Evolutionary conservation across 2,888 invertebrate species (phyloP).

Genomic region (Cerastis rubricosa): DNA sequence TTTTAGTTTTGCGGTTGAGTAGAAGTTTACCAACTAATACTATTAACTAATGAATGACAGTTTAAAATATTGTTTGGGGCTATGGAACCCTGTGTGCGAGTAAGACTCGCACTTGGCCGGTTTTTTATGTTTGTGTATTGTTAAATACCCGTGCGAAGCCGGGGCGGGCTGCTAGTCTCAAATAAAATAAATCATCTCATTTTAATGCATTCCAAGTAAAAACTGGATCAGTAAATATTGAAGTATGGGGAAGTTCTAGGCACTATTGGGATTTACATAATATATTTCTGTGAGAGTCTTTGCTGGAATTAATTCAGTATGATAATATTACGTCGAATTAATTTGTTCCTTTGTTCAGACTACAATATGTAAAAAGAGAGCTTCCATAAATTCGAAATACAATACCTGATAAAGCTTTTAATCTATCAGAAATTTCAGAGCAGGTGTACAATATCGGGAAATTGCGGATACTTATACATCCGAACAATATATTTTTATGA

Average conservation of each 20-base stretch:
- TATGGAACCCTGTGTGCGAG: no score
- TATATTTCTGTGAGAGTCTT: neutral
- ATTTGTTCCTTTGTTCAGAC: neutral
- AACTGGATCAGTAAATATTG: neutral
- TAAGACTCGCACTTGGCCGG: no score
- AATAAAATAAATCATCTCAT: neutral
- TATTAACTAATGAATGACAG: no score
- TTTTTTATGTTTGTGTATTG: no score
- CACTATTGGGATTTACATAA: neutral
- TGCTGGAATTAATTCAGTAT: neutral
- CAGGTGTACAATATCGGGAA: neutral
- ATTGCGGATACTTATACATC: neutral
- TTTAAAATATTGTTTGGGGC: no score
- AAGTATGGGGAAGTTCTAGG: neutral
- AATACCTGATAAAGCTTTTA: neutral
- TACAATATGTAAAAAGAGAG: neutral
- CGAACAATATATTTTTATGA: neutral
- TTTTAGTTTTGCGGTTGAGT: no score
- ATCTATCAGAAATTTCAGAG: neutral
- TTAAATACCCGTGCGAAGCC: no score
- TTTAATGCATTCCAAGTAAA: neutral
- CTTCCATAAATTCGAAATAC: neutral
- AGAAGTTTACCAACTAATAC: no score
- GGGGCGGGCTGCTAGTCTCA: no score
- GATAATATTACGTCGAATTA: neutral